phyloP scores from a whole-genome alignment of 2,113 vertebrate genomes.

The Pterophyllum scalare region DNA sequence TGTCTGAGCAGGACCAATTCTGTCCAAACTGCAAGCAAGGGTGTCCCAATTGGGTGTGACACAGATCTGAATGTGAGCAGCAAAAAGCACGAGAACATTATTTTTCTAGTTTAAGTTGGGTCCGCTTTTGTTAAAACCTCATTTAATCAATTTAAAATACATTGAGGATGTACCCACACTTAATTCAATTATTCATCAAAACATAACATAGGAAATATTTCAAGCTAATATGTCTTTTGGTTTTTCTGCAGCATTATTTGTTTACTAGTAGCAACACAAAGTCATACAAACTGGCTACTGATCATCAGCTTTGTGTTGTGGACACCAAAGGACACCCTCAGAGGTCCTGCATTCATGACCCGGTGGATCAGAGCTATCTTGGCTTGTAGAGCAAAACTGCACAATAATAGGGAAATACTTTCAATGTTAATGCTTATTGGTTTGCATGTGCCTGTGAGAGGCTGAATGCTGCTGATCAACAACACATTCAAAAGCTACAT shows the following conservation, averaged over 20 bases:
- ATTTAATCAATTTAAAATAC: neutral
- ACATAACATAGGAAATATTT: neutral
- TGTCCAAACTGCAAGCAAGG: neutral
- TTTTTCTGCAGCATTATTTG: neutral
- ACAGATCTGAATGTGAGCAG: slow-evolving; percentile 27
- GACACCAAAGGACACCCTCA: neutral
- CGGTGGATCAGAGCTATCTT: too few relatives aligned
- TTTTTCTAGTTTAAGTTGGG: slow-evolving; percentile 1
- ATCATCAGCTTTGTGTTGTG: neutral
- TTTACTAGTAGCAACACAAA: neutral
- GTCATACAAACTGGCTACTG: neutral
- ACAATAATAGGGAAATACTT: too few relatives aligned
- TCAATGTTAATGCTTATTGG: too few relatives aligned
- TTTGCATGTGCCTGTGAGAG: neutral
- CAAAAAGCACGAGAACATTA: slow-evolving; percentile 9
- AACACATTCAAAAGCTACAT: neutral
- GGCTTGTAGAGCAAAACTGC: too few relatives aligned
- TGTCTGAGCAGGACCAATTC: neutral
- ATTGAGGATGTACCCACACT: neutral
- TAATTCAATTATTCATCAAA: neutral
- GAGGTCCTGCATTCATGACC: neutral
- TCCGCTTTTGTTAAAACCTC: neutral
- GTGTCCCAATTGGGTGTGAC: slow-evolving; percentile 18
- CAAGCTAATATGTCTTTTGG: neutral
- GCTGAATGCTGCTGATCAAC: neutral